phyloP scores from a whole-genome alignment of 2,888 invertebrate species.

The Globia sparganii region DNA sequence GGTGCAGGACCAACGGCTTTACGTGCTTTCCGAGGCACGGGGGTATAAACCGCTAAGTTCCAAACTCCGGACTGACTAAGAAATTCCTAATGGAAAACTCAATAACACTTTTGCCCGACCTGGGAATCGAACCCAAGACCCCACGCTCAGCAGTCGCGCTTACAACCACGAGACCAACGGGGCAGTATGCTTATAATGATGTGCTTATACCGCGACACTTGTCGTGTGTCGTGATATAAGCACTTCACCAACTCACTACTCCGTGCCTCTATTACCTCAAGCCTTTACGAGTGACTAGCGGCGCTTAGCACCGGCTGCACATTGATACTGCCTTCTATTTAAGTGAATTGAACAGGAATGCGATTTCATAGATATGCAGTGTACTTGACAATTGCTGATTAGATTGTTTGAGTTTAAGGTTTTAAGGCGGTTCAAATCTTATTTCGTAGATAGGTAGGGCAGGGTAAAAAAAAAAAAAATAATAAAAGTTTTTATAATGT shows the following conservation, averaged over 20 bases:
- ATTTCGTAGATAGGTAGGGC: background rate
- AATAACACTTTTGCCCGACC: too few species aligned
- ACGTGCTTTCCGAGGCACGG: too few species aligned
- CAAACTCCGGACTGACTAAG: too few species aligned
- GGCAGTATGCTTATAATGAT: too few species aligned
- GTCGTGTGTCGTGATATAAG: background rate
- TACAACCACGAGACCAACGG: too few species aligned
- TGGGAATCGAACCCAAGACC: too few species aligned
- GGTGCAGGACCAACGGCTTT: too few species aligned
- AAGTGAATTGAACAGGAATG: conserved; percentile 58
- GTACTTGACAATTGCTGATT: background rate
- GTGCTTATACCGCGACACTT: background rate
- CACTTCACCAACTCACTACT: conserved; percentile 18
- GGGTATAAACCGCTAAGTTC: too few species aligned
- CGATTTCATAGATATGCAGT: background rate
- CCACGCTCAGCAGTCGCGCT: too few species aligned
- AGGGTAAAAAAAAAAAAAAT: background rate
- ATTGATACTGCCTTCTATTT: conserved; percentile 49
- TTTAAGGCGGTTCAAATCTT: background rate
- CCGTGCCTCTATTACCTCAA: conserved; percentile 39
- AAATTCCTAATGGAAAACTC: too few species aligned
- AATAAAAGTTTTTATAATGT: background rate
- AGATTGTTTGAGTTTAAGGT: background rate
- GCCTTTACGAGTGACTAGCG: conserved; percentile 47
- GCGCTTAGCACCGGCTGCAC: conserved; percentile 40